These are phyloP conservation scores for Cantharis rustica DNA, from an alignment of 2,888 invertebrate genomes.

Conservation along the genomic window DNA sequence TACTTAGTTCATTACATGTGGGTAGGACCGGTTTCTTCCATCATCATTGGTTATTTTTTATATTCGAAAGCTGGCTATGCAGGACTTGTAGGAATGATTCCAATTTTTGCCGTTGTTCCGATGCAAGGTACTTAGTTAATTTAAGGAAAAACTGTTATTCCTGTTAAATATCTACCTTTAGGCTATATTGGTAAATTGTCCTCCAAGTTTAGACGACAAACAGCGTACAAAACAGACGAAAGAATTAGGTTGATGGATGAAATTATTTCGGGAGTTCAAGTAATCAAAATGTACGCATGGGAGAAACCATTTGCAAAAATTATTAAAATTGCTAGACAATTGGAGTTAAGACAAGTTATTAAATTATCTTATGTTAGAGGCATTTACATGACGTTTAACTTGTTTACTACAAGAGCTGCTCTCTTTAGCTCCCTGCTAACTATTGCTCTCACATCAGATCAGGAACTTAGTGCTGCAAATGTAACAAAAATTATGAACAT, in stretches of 20 bases:
- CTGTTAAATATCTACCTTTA: slow-evolving; percentile 37
- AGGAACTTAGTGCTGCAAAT: slow-evolving; percentile 71
- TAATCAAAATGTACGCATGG: slow-evolving; percentile 78
- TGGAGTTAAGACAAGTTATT: slow-evolving; percentile 62
- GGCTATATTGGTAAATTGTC: slow-evolving; percentile 69
- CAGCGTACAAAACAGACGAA: slow-evolving; percentile 85
- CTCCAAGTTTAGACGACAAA: slow-evolving; percentile 71
- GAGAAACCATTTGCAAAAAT: slow-evolving; percentile 71
- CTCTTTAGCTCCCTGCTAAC: slow-evolving; percentile 75
- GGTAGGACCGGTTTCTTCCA: slow-evolving; percentile 72
- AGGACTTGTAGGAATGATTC: slow-evolving; percentile 76
- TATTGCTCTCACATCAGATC: slow-evolving; percentile 65
- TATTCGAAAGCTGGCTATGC: slow-evolving; percentile 76
- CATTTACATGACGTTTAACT: slow-evolving; percentile 73
- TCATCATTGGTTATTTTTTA: slow-evolving; percentile 77
- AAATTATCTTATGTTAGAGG: slow-evolving; percentile 69
- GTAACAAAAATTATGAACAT: slow-evolving; percentile 53
- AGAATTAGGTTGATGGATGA: slow-evolving; percentile 94
- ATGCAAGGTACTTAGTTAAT: slow-evolving; percentile 68
- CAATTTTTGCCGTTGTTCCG: slow-evolving; percentile 80
- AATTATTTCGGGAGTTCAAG: slow-evolving; percentile 90
- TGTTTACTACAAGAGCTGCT: slow-evolving; percentile 81
- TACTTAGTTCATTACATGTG: slow-evolving; percentile 86
- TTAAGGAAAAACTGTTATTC: not conserved
- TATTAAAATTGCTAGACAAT: slow-evolving; percentile 62